Evolutionary conservation across 2,888 invertebrate species (phyloP), one percentile per base, ranked within the genome.

Genomic region (Leucozona laternaria): DNA sequence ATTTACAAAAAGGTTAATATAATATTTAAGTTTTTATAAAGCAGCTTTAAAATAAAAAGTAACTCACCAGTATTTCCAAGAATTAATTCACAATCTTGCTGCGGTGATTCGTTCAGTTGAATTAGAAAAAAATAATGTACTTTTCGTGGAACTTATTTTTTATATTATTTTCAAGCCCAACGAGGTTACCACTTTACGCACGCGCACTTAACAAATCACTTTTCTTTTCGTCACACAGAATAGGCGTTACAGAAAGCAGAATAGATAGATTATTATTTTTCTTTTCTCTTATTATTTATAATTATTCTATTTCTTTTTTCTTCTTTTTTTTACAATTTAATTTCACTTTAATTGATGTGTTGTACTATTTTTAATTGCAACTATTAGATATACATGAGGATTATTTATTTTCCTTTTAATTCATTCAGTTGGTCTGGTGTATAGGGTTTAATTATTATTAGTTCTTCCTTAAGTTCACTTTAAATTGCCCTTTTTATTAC

Each of bases 291-390:
- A 13, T 55, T 55, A 28, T 55, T 55, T 57, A n/a, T n/a, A 57
- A 57, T 57, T 57, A 57, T 57, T 57, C 57, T 57, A 57, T 31
- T 57, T 58, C 28, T 72, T 15, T 48, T 37, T 75, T 7, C 31
- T 68, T 62, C 55, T 48, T 40, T 58, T 25, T 62, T 73, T 68
- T 48, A 60, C 80, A 48, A 77, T 28, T 45, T 81, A 85, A 85
- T 85, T 85, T 85, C 85, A 85, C 85, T 81, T 85, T 81, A 85
- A 85, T 80, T 85, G 84, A 76, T 68, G 58, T 43, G 55, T 66
- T 77, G 58, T 55, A 40, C 28, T 48, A 64, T 57, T 48, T 71
- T 57, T 71, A 77, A 72, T 78, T 66, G 71, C 64, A 77, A 64
- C 62, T 40, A 48, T 48, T 48, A n/a, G n/a, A n/a, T n/a, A 40